Evolutionary conservation across 37 sponge, comb jelly and placozoan species (phyloP).

Genomic region (Spongilla lacustris): DNA sequence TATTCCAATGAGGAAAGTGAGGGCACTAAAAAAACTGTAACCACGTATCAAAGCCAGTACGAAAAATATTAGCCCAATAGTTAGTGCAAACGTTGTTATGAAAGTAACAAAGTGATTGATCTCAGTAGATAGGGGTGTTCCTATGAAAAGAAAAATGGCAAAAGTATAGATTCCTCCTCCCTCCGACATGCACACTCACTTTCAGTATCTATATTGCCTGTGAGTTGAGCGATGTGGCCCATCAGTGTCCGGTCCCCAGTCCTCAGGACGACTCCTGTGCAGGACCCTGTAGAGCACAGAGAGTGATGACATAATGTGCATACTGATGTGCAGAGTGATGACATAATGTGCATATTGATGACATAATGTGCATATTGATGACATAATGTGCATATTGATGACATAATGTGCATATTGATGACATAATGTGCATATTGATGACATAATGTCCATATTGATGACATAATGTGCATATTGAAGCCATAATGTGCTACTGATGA

Average conservation of each 20-base stretch:
- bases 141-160: constrained; percentile 27
- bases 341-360: too few species aligned
- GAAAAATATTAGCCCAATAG: constrained; percentile 88
- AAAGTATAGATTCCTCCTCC: background rate
- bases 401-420: too few species aligned
- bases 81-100: constrained; percentile 87
- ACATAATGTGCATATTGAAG: too few species aligned
- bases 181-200: constrained; percentile 27
- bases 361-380: too few species aligned
- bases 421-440: too few species aligned
- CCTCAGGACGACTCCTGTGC: constrained; percentile 84
- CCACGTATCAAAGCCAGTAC: constrained; percentile 65
- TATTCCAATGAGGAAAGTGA: constrained; percentile 93
- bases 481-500: too few species aligned
- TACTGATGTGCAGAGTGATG: too few species aligned
- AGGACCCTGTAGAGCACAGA: constrained; percentile 48
- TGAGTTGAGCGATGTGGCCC: constrained; percentile 94
- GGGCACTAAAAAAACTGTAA: constrained; percentile 73
- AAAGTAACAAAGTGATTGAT: constrained; percentile 92
- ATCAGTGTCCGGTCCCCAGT: constrained; percentile 96
- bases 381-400: too few species aligned
- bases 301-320: too few species aligned
- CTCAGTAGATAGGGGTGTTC: constrained; percentile 92
- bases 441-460: too few species aligned
- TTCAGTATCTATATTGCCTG: constrained; percentile 82